phyloP scores from a whole-genome alignment of 1,140 invertebrate genomes.

The Drosophila simulans region DNA sequence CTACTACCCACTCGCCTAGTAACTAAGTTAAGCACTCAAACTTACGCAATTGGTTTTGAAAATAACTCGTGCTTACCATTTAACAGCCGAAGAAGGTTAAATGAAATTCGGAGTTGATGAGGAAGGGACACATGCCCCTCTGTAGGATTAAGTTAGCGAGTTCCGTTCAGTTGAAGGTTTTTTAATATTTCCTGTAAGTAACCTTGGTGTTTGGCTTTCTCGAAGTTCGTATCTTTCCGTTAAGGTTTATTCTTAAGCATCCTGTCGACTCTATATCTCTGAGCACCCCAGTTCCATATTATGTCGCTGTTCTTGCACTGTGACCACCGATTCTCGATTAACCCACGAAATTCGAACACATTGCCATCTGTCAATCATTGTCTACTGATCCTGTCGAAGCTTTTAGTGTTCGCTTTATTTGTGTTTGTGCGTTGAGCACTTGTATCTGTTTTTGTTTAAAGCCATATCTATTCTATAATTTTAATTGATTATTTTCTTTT shows the following conservation, averaged over 20 bases:
- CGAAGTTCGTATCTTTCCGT: conserved; percentile 28
- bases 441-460: conserved; percentile 27
- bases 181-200: conserved; percentile 55
- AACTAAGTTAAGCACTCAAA: conserved; percentile 18
- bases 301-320: conserved; percentile 16
- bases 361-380: conserved; percentile 22
- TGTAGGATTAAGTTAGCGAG: conserved; percentile 54
- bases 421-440: conserved; percentile 38
- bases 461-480: conserved; percentile 33
- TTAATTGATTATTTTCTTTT: conserved; percentile 64
- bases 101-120: conserved; percentile 82
- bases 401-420: conserved; percentile 47
- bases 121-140: conserved; percentile 19
- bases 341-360: conserved; percentile 20
- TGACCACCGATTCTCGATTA: conserved; percentile 23
- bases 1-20: conserved; percentile 13
- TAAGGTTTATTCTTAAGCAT: conserved; percentile 30
- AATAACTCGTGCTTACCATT: conserved; percentile 38
- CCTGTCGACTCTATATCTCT: conserved; percentile 19
- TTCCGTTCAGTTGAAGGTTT: conserved; percentile 34
- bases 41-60: conserved; percentile 25
- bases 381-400: conserved; percentile 32
- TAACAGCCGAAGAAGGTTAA: conserved; percentile 57
- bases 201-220: conserved; percentile 69
- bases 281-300: conserved; percentile 15